Conservation (phyloP, 2,888 invertebrate genomes). For the Allygus modestus region DNA sequence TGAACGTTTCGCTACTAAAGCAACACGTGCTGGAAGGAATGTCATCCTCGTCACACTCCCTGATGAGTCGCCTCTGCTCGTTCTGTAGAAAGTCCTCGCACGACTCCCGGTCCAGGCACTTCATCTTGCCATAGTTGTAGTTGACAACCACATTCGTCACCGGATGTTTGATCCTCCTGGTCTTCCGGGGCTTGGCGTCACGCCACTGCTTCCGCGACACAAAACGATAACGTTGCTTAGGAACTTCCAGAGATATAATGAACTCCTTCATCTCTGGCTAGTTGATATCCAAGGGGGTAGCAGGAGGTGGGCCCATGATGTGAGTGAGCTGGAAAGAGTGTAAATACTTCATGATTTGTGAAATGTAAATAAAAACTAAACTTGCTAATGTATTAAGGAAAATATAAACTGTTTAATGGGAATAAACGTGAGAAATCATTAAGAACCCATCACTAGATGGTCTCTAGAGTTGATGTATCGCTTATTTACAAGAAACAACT, state of each 20-base stretch:
- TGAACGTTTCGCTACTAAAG: too few relatives aligned
- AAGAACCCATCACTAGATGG: too few relatives aligned
- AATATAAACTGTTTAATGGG: too few relatives aligned
- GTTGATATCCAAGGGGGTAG: too few relatives aligned
- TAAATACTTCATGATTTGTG: too few relatives aligned
- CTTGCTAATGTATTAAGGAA: too few relatives aligned
- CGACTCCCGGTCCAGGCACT: conserved; percentile 2
- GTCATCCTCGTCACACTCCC: not conserved
- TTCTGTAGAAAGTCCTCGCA: not conserved
- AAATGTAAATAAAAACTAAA: too few relatives aligned
- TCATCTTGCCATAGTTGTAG: not conserved
- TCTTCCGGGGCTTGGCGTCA: not conserved
- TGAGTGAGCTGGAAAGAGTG: too few relatives aligned
- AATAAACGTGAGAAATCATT: too few relatives aligned
- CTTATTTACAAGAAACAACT: too few relatives aligned
- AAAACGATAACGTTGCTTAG: not conserved
- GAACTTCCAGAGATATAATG: not conserved
- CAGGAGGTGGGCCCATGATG: too few relatives aligned
- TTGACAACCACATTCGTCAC: not conserved
- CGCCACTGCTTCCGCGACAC: not conserved
- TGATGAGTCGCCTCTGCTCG: conserved; percentile 4
- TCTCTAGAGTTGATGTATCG: too few relatives aligned
- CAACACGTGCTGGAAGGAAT: not conserved
- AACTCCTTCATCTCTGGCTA: not conserved
- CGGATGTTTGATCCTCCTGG: not conserved